These are phyloP conservation scores for Stictocephala bisonia DNA, from an alignment of 2,888 invertebrate species.

Conservation along the genomic window DNA sequence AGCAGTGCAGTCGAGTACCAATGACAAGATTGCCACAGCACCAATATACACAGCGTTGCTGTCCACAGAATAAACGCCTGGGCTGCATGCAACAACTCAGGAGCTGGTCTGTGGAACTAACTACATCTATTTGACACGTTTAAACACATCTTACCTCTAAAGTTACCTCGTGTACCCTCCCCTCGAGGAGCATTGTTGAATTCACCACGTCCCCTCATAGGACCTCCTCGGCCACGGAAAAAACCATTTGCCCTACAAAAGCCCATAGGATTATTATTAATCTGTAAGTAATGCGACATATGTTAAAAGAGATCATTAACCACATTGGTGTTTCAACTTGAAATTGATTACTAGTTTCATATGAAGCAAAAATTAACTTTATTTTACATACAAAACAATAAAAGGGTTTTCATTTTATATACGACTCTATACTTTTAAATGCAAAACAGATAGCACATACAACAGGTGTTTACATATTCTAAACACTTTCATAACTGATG, in stretches of 20 bases:
- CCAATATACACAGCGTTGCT: slow-evolving; percentile 13
- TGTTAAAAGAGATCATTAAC: too few species aligned
- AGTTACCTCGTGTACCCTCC: slow-evolving; percentile 23
- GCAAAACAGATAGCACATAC: too few species aligned
- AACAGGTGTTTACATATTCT: too few species aligned
- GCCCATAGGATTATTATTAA: too few species aligned
- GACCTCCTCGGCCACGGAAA: slow-evolving; percentile 36
- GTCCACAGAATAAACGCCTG: slow-evolving; percentile 15
- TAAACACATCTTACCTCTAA: slow-evolving; percentile 16
- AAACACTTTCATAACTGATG: too few species aligned
- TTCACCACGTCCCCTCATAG: slow-evolving; percentile 37
- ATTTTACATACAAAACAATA: too few species aligned
- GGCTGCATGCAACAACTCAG: not conserved
- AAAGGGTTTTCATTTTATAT: not conserved
- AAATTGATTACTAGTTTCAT: too few species aligned
- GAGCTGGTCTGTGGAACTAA: slow-evolving; percentile 14
- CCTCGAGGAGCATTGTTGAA: slow-evolving; percentile 16
- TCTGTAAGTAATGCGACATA: too few species aligned
- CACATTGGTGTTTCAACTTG: too few species aligned
- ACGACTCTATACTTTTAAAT: too few species aligned
- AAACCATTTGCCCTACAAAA: slow-evolving; percentile 30
- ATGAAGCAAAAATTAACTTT: too few species aligned
- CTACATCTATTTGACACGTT: too few species aligned
- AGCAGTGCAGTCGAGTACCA: slow-evolving; percentile 4
- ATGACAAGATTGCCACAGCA: not conserved